A percentile compares a stretch with the other conserved stretches of the same genome.
phyloP scores from a whole-genome alignment of 1,140 invertebrate genomes.

The Frieseomelitta varia region DNA sequence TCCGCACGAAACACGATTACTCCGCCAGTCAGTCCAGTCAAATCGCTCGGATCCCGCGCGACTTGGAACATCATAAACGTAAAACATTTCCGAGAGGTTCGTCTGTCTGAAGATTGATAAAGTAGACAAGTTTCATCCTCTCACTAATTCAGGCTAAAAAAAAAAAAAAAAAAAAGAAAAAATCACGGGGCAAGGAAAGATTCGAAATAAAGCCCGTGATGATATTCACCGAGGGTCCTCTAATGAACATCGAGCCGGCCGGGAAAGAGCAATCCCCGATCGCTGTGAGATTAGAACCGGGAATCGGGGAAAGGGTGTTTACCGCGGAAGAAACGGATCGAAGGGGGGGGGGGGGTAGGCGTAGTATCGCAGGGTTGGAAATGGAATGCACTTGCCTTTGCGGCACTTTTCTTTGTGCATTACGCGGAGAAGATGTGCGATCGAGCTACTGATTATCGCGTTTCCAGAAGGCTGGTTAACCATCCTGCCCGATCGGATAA shows the following conservation, averaged over 20 bases:
- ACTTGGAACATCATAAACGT: too few relatives aligned
- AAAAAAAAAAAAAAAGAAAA: too few relatives aligned
- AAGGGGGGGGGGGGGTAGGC: neutral
- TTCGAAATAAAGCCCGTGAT: neutral
- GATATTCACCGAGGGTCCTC: neutral
- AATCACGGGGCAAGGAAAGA: rapidly evolving
- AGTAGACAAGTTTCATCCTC: too few relatives aligned
- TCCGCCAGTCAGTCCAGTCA: constrained; percentile 3
- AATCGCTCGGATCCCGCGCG: too few relatives aligned
- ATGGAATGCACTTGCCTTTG: constrained; percentile 23
- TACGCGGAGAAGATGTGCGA: constrained; percentile 35
- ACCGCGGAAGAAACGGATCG: constrained; percentile 4
- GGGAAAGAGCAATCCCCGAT: neutral
- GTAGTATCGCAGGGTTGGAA: neutral
- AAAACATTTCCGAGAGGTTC: too few relatives aligned
- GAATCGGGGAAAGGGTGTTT: neutral
- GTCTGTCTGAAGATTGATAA: too few relatives aligned
- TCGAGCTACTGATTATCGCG: constrained; percentile 36
- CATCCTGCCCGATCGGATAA: neutral
- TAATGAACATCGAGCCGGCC: neutral
- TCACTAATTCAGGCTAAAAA: too few relatives aligned
- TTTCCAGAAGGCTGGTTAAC: constrained; percentile 42
- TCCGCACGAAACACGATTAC: constrained; percentile 36
- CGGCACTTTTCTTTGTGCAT: constrained; percentile 15
- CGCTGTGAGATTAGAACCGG: neutral